Percentiles rank a stretch among this genome's conserved stretches.
Evolutionary conservation across 2,888 invertebrate genomes (phyloP).

Genomic region (Priocnemis perturbator): DNA sequence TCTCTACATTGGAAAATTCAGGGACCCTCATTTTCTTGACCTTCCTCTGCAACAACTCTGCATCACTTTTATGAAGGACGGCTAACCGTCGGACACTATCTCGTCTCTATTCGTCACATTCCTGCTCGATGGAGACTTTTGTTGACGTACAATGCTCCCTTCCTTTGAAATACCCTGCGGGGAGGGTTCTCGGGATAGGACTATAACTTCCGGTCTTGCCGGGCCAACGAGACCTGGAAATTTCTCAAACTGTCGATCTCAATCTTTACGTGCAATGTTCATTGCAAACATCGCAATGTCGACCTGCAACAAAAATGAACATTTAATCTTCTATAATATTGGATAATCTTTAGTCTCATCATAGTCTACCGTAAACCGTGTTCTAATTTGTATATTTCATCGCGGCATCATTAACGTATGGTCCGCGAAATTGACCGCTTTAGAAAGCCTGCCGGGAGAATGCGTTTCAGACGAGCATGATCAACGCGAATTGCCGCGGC

Average conservation of each 20-base stretch:
- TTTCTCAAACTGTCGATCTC: not conserved
- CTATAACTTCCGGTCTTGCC: not conserved
- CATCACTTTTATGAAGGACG: conserved; percentile 39
- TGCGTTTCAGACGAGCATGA: not conserved
- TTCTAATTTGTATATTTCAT: too few species aligned
- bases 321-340: too few species aligned
- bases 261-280: too few species aligned
- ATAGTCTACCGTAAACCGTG: too few species aligned
- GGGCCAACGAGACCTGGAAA: not conserved
- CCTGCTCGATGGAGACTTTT: conserved; percentile 25
- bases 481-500: conserved; percentile 13
- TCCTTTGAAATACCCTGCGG: conserved; percentile 27
- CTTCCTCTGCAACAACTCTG: conserved; percentile 20
- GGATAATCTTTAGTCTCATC: too few species aligned
- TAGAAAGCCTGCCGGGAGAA: too few species aligned
- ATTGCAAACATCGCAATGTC: too few species aligned
- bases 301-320: too few species aligned
- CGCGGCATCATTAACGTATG: too few species aligned
- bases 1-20: not conserved
- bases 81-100: conserved; percentile 10
- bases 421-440: too few species aligned
- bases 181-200: conserved; percentile 1
- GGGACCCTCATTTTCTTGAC: too few species aligned
- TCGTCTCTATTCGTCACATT: not conserved
- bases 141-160: conserved; percentile 20